Evolutionary conservation across 2,113 vertebrate genomes (phyloP).

Genomic region (Mormoops blainvillei): DNA sequence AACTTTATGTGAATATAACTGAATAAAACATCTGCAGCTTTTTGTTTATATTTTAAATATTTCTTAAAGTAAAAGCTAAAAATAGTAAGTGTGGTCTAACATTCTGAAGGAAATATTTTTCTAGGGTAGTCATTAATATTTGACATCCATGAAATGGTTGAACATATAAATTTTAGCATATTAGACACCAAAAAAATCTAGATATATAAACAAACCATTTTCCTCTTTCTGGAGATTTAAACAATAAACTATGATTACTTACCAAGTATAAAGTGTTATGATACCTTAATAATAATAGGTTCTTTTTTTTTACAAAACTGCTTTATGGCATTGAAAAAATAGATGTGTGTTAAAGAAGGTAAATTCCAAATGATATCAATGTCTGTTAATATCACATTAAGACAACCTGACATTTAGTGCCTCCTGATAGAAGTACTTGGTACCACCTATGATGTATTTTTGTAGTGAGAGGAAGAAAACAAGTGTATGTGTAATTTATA

Average conservation of each 20-base stretch:
- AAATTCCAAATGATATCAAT: not conserved
- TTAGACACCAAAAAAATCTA: not conserved
- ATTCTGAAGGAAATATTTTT: not conserved
- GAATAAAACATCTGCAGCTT: not conserved
- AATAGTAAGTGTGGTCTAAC: not conserved
- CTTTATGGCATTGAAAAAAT: not conserved
- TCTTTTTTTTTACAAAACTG: not conserved
- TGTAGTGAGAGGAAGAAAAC: not conserved
- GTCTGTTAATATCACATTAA: not conserved
- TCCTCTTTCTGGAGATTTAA: not conserved
- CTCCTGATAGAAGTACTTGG: not conserved
- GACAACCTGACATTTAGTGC: not conserved
- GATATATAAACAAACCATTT: not conserved
- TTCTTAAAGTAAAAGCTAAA: not conserved
- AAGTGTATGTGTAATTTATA: not conserved
- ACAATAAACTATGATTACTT: not conserved
- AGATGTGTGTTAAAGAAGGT: not conserved
- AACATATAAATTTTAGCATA: not conserved
- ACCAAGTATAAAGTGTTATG: not conserved
- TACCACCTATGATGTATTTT: not conserved
- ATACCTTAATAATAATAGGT: not conserved
- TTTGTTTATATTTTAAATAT: constrained; percentile 1
- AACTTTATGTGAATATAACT: not conserved
- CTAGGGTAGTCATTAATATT: not conserved
- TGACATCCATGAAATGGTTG: not conserved